Conservation (phyloP, 2,113 vertebrate genomes). For the Pterocles gutturalis region DNA sequence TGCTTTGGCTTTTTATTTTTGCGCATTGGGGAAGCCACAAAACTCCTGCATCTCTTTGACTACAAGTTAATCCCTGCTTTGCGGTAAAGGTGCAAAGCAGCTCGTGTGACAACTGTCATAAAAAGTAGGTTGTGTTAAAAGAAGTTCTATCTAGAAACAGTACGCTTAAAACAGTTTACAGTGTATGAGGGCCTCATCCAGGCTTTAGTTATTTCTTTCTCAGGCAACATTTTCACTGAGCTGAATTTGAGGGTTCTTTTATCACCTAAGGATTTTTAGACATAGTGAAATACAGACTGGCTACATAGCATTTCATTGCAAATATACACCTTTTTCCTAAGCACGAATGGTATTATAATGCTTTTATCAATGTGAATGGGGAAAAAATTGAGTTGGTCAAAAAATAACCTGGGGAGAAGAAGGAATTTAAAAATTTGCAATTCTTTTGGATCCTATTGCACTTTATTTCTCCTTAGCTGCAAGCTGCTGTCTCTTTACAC, state of each 20-base stretch:
- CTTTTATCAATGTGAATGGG: neutral
- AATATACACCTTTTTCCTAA: neutral
- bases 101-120: neutral
- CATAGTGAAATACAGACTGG: neutral
- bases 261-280: neutral
- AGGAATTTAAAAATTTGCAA: neutral
- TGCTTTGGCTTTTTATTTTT: slow-evolving; percentile 20
- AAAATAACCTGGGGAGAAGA: neutral
- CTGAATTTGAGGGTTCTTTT: neutral
- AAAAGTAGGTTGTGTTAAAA: neutral
- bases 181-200: neutral
- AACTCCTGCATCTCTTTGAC: neutral
- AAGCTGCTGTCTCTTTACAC: neutral
- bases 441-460: neutral
- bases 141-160: neutral
- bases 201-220: neutral
- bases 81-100: neutral
- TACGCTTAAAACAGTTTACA: neutral
- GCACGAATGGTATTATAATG: neutral
- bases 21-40: slow-evolving; percentile 3
- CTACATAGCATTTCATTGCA: neutral
- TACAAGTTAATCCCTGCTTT: slow-evolving; percentile 12
- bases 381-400: neutral
- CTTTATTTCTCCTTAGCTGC: neutral
- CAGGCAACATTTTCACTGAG: neutral